Base-by-base conservation (phyloP, 2,113 vertebrate species). In the Trichechus manatus region DNA sequence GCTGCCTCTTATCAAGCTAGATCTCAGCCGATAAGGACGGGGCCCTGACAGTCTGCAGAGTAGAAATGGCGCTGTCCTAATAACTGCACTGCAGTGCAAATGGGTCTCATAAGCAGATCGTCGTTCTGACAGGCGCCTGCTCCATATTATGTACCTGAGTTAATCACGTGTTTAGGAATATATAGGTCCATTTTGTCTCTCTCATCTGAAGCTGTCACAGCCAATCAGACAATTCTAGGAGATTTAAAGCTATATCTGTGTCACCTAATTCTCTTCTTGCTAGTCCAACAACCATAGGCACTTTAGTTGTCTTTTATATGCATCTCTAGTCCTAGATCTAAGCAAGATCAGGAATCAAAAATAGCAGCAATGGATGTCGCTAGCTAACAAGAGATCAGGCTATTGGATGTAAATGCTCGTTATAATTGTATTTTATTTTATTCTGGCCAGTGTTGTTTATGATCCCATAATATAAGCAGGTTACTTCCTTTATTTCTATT, bases 161-260 rank as follows among this genome's bases (percentile, higher is more conserved):
- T 84, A 96, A 79, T 44, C 39, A 81, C 63, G 68, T 66, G 10
- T 63, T 94, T 90, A 96, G 87, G n/a, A 87, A 87, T 47, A 70
- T 3, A 20, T 7, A 23, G 20, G 66, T 66, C 44, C 50, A 83
- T 82, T 84, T 59, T 53, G 78, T 33, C 31, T 82, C 36, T 96
- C 59, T 82, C 59, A 80, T 92, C 75, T 82, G 50, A 96, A 93
- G 64, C 39, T 93, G 91, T 96, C 93, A 93, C 59, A 96, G 59
- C 23, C 77, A 96, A 95, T 94, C 89, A 96, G 80, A 56, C 42
- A 39, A 33, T 88, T 92, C 42, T 59, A 95, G 74, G 86, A 96
- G 66, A 91, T 33, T 9, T 44, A 53, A 89, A 61, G 83, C 9
- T 83, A 20, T 78, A 83, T 19, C 68, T 50, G 20, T 33, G 61